Evolutionary conservation across 2,888 invertebrate species (phyloP).

Genomic region (Pycnomerus fuliginosus): DNA sequence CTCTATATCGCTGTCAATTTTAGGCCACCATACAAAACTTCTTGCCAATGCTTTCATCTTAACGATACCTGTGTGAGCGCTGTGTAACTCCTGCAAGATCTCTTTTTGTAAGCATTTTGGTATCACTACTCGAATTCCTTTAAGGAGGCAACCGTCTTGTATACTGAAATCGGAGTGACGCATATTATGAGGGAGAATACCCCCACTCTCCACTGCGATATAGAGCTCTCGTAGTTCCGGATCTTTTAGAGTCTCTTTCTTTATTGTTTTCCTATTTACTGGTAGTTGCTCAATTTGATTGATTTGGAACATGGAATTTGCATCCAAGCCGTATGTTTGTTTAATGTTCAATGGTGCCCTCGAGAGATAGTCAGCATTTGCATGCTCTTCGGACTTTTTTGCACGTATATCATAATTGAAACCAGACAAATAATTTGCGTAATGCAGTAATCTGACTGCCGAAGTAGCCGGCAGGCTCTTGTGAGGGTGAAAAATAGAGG

Average conservation of each 20-base stretch:
- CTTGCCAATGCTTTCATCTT: slow-evolving; percentile 32
- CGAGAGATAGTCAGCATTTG: slow-evolving; percentile 18
- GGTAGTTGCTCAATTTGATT: slow-evolving; percentile 3
- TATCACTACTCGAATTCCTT: slow-evolving; percentile 4
- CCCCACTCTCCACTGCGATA: not conserved
- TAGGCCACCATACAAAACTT: slow-evolving; percentile 31
- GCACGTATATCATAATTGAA: slow-evolving; percentile 15
- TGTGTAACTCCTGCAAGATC: slow-evolving; percentile 3
- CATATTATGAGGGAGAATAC: not conserved
- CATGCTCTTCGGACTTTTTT: slow-evolving; percentile 3
- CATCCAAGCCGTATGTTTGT: not conserved
- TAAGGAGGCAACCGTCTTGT: slow-evolving; percentile 3
- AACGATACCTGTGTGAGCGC: slow-evolving; percentile 7
- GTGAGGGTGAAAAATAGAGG: slow-evolving; percentile 13
- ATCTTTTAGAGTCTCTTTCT: slow-evolving; percentile 3
- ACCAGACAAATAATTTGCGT: slow-evolving; percentile 13
- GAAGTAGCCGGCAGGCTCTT: slow-evolving; percentile 10
- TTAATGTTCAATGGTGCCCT: slow-evolving; percentile 1
- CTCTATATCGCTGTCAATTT: slow-evolving; percentile 30
- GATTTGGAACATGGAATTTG: slow-evolving; percentile 7
- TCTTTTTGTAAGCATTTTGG: not conserved
- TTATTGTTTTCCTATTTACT: slow-evolving; percentile 1
- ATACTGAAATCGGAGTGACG: not conserved
- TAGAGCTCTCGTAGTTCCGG: slow-evolving; percentile 1
- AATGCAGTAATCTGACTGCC: slow-evolving; percentile 24